A percentile compares a stretch with the other conserved stretches of the same genome.
Evolutionary conservation across 2,888 invertebrate genomes (phyloP).

Genomic region (Brenthis hecate): DNA sequence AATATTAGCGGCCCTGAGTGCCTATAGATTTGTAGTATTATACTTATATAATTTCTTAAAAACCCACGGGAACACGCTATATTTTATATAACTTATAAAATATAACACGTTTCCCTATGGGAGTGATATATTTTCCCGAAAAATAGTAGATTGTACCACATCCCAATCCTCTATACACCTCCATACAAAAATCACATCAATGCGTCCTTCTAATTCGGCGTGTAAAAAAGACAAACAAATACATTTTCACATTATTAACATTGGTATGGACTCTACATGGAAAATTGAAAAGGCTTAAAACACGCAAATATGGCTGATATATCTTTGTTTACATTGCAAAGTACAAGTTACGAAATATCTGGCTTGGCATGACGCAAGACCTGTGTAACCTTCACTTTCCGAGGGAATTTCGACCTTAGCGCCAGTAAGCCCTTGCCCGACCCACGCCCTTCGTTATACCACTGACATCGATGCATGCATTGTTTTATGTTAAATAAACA

Average conservation of each 20-base stretch:
- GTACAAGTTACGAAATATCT: slow-evolving; percentile 39
- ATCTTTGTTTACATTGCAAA: slow-evolving; percentile 33
- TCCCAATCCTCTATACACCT: too few relatives aligned
- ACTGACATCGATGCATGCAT: slow-evolving; percentile 20
- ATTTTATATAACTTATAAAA: slow-evolving; percentile 2
- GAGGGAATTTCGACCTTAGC: slow-evolving; percentile 37
- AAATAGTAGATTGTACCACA: too few relatives aligned
- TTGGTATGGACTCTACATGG: not conserved
- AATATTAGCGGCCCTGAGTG: too few relatives aligned
- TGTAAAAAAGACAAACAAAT: not conserved
- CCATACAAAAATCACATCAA: not conserved
- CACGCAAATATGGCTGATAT: slow-evolving; percentile 21
- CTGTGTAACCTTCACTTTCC: slow-evolving; percentile 38
- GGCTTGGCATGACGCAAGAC: slow-evolving; percentile 42
- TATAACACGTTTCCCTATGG: not conserved
- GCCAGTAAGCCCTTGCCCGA: slow-evolving; percentile 25
- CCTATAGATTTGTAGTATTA: not conserved
- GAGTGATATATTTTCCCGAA: too few relatives aligned
- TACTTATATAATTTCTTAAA: not conserved
- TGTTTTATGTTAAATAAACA: slow-evolving; percentile 16
- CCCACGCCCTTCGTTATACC: slow-evolving; percentile 20
- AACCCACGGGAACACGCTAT: not conserved
- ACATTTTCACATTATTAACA: not conserved
- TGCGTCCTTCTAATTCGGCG: not conserved
- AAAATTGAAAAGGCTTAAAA: not conserved